Evolutionary conservation across 92 coral and sea anemone species (phyloP).

Genomic region (Galaxea fascicularis): DNA sequence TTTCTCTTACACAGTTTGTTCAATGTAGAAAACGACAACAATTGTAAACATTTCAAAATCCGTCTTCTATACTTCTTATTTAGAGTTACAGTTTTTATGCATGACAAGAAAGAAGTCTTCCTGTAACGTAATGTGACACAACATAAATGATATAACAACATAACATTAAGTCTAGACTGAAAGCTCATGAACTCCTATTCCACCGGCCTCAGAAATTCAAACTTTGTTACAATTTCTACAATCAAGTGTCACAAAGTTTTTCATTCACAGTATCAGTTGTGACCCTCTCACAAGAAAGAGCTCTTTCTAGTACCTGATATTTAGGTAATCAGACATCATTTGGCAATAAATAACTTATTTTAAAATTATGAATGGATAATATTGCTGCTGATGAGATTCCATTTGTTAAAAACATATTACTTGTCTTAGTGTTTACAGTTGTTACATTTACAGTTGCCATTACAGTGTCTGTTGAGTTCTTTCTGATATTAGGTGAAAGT

Average conservation of each 20-base stretch:
- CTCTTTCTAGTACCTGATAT: slow-evolving; percentile 21
- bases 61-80: no score
- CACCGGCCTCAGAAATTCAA: no score
- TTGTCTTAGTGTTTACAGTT: slow-evolving; percentile 5
- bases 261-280: slow-evolving; percentile 19
- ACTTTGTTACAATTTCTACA: no score
- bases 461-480: slow-evolving; percentile 8
- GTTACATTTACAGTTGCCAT: slow-evolving; percentile 8
- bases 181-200: not conserved
- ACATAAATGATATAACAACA: no score
- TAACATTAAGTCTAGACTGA: no score
- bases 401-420: slow-evolving; percentile 19
- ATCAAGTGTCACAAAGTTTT: not conserved
- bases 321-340: slow-evolving; percentile 19
- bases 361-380: slow-evolving; percentile 14
- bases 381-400: slow-evolving; percentile 30
- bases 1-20: no score
- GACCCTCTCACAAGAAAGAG: not conserved
- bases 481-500: not conserved
- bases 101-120: no score
- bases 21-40: no score
- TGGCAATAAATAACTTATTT: not conserved
- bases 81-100: no score
- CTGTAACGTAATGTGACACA: no score
- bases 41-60: no score